Base-by-base conservation (phyloP, 1,140 invertebrate species). In the Drosophila orena region DNA sequence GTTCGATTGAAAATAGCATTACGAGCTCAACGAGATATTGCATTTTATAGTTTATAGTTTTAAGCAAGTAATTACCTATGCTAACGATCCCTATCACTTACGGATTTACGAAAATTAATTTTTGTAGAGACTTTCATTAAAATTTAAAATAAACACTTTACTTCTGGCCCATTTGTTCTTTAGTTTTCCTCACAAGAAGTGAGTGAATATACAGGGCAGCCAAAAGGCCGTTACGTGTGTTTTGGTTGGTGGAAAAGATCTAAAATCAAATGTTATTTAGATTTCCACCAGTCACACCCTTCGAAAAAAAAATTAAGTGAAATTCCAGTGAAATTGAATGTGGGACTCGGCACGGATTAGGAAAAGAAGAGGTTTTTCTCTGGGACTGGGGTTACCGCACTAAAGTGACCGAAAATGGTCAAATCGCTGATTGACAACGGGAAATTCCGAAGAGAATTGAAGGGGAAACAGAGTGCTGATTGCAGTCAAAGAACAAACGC, bases 401-500 rank as follows among this genome's bases (percentile, higher is more conserved):
- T 66, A 66, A 69, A 66, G 61, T 69, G 66, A 69, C 66, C 66
- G 50, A 66, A 80, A 85, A 80, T 80, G 73, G 56, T 35, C 78
- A 50, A 77, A 80, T 73, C 68, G 77, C 54, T 85, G 81, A 85
- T 85, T 85, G 77, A 65, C 77, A 77, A 55, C 58, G 60, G 61
- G 61, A 34, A 64, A 43, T 37, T 20, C 56, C 37, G 17, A 49
- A 30, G 34, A 34, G 34, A 27, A 15, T 15, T 24, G 15, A 35
- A 37, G 46, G 20, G 30, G 35, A 64, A 46, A 61, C 62, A 59
- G 58, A 55, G 50, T 61, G 66, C 68, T 52, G 59, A 43, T 66
- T 59, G 75, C 44, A 71, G 69, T 65, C 73, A 79, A 80, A 77
- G 77, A 85, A 77, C 77, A 80, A 80, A 78, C 81, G 74, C 81